Base-by-base conservation (phyloP, 2,888 invertebrate genomes). In the Endotricha flammealis region DNA sequence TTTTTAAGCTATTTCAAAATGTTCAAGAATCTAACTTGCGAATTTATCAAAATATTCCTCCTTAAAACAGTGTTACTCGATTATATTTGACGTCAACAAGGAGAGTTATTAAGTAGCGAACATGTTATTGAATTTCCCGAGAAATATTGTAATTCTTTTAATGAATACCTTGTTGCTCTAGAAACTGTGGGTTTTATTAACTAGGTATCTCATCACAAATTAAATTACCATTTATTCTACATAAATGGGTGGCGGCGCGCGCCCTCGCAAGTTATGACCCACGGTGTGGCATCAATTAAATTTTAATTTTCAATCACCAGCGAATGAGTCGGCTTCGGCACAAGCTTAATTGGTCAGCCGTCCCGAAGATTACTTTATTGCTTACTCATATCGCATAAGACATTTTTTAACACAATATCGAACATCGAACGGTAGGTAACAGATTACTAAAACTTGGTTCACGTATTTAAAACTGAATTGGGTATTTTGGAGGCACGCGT, bases 331-430 rank as follows among this genome's bases (percentile, higher is more conserved):
- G 56, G 68, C 66, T 68, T 73, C 69, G 56, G 68, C 66, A 57
- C 60, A 57, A 53, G 51, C 61, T 65, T 82, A 82, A 85, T 83
- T 82, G 81, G 75, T 52, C 63, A 53, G 64, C 68, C 65, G 60
- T 73, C 59, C 58, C 61, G 70, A 70, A 79, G 77, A 83, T 82
- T 79, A 68, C 80, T 83, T 85, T 85, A 85, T 83, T 83, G 83
- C 69, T 64, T 66, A 61, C 72, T 64, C 66, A 72, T 65, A 69
- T 58, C 64, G 47, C 57, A 50, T 27, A 42, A 20, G 20, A 37
- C 34, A 37, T 41, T 36, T 29, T 36, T 29, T 61, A 60, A 62
- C 59, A 61, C 23, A 20, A 8, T 16, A n/a, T 13, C 32, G 24
- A 36, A 20, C 24, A n/a, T n/a, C n/a, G n/a, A n/a, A n/a, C n/a